Evolutionary conservation across 2,888 invertebrate genomes (phyloP), one percentile per base, ranked within the genome.

Genomic region (Oxyteleia sp.): DNA sequence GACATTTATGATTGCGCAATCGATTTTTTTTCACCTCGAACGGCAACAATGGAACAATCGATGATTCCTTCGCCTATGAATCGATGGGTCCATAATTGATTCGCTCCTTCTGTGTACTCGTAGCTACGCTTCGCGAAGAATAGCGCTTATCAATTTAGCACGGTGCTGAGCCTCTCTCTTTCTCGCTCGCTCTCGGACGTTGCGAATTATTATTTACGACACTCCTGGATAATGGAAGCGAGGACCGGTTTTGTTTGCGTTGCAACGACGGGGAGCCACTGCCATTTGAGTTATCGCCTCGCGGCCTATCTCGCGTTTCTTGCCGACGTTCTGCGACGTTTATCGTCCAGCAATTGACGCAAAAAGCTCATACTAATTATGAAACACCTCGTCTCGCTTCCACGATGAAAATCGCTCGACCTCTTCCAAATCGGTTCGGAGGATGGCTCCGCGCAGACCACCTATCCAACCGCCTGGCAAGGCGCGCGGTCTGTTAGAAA

Each of bases 21-120:
- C 79, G 66, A 72, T n/a, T n/a, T n/a, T 57, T 66, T 80, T 66
- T 79, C 55, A n/a, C 53, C 38, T 20, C 53, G 57, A 29, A 51
- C 43, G 16, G 29, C 66, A 80, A 80, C 79, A 80, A 80, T 71
- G 66, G 79, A 80, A 80, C 79, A 80, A 80, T 80, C 79, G 72
- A 72, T 35, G 15, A 11, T 2, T n/a, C 35, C 11, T 35, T 35
- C 35, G 63, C 23, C 38, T 71, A 63, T 64, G 69, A 69, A 69
- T 78, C 63, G 57, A 3, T 41, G 49, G 16, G 47, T 32, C 57
- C 41, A 18, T 79, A 79, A 79, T 79, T 79, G 79, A 79, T 79
- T 63, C 53, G 26, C 59, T 43, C 20, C 7, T 16, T 47, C 18
- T 7, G 13, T 53, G 63, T 51, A 49, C 1, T 47, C n/a, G 29